phyloP scores from a whole-genome alignment of 2,797 vertebrate species.

The Rhinogobio ventralis region DNA sequence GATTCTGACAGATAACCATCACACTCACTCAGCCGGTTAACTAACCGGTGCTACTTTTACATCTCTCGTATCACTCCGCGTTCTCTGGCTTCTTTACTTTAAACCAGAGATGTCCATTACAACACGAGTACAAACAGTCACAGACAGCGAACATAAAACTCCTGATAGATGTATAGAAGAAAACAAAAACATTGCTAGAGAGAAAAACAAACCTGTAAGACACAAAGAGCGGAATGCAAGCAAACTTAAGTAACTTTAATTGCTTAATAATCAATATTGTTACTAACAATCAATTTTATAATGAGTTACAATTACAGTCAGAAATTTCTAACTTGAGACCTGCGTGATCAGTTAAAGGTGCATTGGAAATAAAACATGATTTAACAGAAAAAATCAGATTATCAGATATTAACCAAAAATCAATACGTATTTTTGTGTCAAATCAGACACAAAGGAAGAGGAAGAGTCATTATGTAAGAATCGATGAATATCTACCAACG shows the following conservation, averaged over 20 bases:
- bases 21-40: no score
- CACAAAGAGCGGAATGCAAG: no score
- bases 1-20: background rate
- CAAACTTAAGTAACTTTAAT: no score
- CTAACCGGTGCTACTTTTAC: background rate
- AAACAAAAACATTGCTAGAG: background rate
- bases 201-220: background rate
- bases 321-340: background rate
- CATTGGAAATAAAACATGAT: background rate
- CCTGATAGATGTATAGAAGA: background rate
- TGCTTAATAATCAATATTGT: no score
- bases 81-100: background rate
- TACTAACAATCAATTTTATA: no score
- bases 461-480: background rate
- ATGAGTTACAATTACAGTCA: no score
- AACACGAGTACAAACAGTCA: background rate
- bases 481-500: background rate
- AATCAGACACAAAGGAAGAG: no score
- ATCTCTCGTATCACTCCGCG: background rate
- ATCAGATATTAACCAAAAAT: no score
- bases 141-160: background rate
- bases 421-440: no score
- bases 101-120: background rate
- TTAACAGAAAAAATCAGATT: no score
- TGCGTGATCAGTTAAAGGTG: background rate